Evolutionary conservation across 2,888 invertebrate genomes (phyloP).

Genomic region (Drosophila pseudotakahashii): DNA sequence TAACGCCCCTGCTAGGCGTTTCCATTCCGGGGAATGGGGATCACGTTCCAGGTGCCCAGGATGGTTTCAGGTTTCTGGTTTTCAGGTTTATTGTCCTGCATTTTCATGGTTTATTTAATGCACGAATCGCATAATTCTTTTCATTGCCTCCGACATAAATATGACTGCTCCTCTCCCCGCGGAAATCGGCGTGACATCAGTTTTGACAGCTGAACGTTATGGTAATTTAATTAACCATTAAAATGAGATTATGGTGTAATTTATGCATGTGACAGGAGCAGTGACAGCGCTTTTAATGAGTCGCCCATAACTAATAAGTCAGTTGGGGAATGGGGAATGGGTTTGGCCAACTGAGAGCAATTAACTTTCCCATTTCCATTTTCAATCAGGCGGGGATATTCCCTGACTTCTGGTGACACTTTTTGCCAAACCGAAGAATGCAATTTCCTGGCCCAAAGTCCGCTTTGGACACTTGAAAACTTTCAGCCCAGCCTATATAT

Average conservation of each 20-base stretch:
- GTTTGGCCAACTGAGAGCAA: constrained; percentile 9
- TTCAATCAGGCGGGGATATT: constrained; percentile 7
- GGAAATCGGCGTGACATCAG: constrained; percentile 11
- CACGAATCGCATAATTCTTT: constrained; percentile 45
- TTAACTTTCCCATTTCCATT: constrained; percentile 37
- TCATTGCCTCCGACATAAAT: constrained; percentile 58
- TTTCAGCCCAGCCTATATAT: constrained; percentile 45
- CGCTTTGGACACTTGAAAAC: constrained; percentile 33
- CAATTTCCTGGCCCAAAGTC: constrained; percentile 69
- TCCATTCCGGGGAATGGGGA: not conserved
- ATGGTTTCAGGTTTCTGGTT: constrained; percentile 45
- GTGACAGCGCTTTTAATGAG: constrained; percentile 48
- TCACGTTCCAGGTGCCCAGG: constrained; percentile 33
- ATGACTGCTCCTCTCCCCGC: too few species aligned
- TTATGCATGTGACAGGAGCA: constrained; percentile 57
- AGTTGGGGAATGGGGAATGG: not conserved
- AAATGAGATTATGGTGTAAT: constrained; percentile 66
- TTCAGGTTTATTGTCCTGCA: constrained; percentile 61
- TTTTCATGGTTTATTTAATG: constrained; percentile 42
- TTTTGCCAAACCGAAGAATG: constrained; percentile 62
- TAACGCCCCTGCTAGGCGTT: constrained; percentile 54
- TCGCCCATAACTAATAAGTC: constrained; percentile 45
- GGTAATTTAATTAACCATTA: constrained; percentile 72
- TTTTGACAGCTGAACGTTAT: constrained; percentile 51
- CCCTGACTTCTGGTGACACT: constrained; percentile 59